These are phyloP conservation scores for Prenolepis imparis DNA, from an alignment of 2,888 invertebrate genomes.

Conservation along the genomic window DNA sequence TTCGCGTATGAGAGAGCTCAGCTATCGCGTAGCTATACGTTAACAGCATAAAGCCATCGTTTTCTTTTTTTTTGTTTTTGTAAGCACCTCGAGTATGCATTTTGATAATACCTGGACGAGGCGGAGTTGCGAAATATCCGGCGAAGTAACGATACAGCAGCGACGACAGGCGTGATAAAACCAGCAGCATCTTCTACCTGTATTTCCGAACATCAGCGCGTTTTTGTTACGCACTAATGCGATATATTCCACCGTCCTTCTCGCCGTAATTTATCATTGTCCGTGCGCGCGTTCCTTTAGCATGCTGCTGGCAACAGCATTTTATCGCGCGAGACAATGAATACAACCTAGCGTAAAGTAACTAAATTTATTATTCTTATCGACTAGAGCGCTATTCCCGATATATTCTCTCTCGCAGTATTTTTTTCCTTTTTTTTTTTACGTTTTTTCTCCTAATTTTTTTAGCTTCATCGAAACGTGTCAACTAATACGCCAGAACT, in stretches of 20 bases:
- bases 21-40: slow-evolving; percentile 30
- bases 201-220: slow-evolving; percentile 56
- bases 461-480: neutral
- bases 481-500: neutral
- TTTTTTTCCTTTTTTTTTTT: neutral
- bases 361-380: slow-evolving; percentile 55
- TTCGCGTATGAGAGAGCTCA: slow-evolving; percentile 21
- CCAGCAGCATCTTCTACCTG: slow-evolving; percentile 60
- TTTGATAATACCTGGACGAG: slow-evolving; percentile 48
- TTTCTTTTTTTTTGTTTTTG: slow-evolving; percentile 13
- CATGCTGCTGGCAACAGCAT: slow-evolving; percentile 40
- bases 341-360: slow-evolving; percentile 54
- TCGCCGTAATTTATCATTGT: slow-evolving; percentile 57
- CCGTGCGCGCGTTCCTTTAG: slow-evolving; percentile 22
- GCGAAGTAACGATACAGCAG: slow-evolving; percentile 42
- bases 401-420: neutral
- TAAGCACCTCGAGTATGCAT: slow-evolving; percentile 1
- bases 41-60: neutral
- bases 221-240: slow-evolving; percentile 62
- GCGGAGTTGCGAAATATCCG: slow-evolving; percentile 42
- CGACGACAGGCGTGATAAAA: slow-evolving; percentile 53
- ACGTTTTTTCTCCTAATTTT: neutral
- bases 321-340: slow-evolving; percentile 54
- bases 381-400: neutral
- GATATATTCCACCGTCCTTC: slow-evolving; percentile 54